Percentiles rank a stretch among this genome's conserved stretches.
phyloP scores from a whole-genome alignment of 1,140 invertebrate species.

The Plectus sambesii region DNA sequence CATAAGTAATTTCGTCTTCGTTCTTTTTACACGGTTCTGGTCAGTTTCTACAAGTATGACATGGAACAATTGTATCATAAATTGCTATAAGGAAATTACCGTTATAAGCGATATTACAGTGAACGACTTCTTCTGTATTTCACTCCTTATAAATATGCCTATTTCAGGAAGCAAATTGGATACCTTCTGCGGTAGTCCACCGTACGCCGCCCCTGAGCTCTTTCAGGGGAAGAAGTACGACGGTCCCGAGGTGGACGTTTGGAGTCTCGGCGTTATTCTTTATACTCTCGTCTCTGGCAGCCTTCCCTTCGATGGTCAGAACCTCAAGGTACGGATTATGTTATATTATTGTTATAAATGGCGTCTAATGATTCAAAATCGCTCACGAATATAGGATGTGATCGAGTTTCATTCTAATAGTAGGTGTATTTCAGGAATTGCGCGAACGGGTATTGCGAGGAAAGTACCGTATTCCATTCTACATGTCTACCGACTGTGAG shows the following conservation, averaged over 20 bases:
- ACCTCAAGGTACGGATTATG: slow-evolving; percentile 58
- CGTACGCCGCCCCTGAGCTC: slow-evolving; percentile 96
- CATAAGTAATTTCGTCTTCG: too few species aligned
- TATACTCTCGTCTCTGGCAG: slow-evolving; percentile 98
- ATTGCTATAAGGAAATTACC: too few species aligned
- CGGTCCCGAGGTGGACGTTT: slow-evolving; percentile 97
- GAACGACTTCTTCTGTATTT: too few species aligned
- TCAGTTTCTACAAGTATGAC: too few species aligned
- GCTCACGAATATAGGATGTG: background rate
- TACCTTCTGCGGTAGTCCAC: slow-evolving; percentile 97
- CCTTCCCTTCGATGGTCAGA: slow-evolving; percentile 97
- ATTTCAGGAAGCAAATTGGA: slow-evolving; percentile 86
- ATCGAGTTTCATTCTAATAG: too few species aligned
- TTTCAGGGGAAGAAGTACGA: slow-evolving; percentile 93
- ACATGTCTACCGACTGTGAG: slow-evolving; percentile 99
- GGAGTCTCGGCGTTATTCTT: slow-evolving; percentile 97
- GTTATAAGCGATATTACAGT: too few species aligned
- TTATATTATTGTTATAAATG: background rate
- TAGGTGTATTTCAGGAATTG: slow-evolving; percentile 65
- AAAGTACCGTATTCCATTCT: slow-evolving; percentile 99
- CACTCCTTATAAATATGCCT: too few species aligned
- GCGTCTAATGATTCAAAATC: background rate
- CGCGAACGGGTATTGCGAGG: slow-evolving; percentile 90
- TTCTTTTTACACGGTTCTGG: too few species aligned
- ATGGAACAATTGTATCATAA: too few species aligned